Base-by-base conservation (phyloP, 2,113 vertebrate genomes). In the Oreochromis spilurus region DNA sequence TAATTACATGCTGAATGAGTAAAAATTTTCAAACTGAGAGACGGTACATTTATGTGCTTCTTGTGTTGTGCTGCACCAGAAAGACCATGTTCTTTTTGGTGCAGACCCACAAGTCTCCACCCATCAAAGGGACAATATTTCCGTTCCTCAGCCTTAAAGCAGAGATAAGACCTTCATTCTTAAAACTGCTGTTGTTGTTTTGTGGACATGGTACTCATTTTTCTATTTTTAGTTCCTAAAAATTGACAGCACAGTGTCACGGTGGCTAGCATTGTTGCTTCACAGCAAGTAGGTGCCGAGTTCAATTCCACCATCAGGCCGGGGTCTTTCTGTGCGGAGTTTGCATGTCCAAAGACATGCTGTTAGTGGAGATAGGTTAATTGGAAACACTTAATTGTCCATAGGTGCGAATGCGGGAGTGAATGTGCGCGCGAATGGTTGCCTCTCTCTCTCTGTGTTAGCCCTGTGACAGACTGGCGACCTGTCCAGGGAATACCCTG, bases 231-330 rank as follows among this genome's bases (percentile, higher is more conserved):
- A 8, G 16, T 7, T 50, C 17, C 6, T 31, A 4, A 50, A 19
- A 31, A 19, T 2, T 62, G 58, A 1, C 29, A 62, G 58, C 16
- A 62, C 9, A 31, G 14, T 31, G 14, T 60, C 57, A 31, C 26
- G 17, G 57, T 60, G 57, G 57, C 17, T 60, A 31, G 57, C 14
- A 6, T 14, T 58, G 55, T 58, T 29, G 26, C 55, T 0, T 60
- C 57, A 10, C 26, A 60, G 57, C 57, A 60, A 31, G 57, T 31
- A 31, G 26, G 3, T 60, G 26, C 57, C 10, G 5, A 60, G 57
- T 17, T 60, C 0, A 60, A 60, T 31, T 60, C 14, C 1, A 0
- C 3, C 57, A 31, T 2, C 0, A 60, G 14, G 14, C 57, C 1
- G 2, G 57, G 0, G 14, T 60, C 26, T 10, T 31, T 60, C 8